Evolutionary conservation across 2,888 invertebrate species (phyloP).

Genomic region (Athetis lepigone): DNA sequence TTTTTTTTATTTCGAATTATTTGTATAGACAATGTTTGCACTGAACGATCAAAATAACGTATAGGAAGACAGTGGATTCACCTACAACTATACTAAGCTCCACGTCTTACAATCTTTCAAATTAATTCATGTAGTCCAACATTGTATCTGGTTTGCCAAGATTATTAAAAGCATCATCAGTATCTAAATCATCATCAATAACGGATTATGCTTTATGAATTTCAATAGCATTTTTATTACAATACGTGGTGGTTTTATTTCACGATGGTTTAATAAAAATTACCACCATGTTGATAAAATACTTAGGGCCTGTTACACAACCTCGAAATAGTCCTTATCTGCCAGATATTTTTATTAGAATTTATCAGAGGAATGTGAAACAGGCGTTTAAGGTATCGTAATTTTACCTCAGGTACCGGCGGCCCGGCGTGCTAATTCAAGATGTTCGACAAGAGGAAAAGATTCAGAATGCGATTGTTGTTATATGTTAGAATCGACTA

Average conservation of each 20-base stretch:
- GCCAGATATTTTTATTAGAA: too few relatives aligned
- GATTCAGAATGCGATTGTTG: slow-evolving; percentile 54
- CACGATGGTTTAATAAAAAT: slow-evolving; percentile 46
- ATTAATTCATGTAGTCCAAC: neutral
- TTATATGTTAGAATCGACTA: slow-evolving; percentile 32
- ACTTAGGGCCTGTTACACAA: too few relatives aligned
- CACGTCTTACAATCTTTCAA: slow-evolving; percentile 36
- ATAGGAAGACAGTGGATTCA: too few relatives aligned
- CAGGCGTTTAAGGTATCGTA: slow-evolving; percentile 26
- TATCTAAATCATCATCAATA: slow-evolving; percentile 5
- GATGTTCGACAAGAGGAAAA: slow-evolving; percentile 15
- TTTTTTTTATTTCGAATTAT: too few relatives aligned
- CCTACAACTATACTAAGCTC: too few relatives aligned
- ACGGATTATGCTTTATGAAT: slow-evolving; percentile 2
- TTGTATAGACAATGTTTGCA: slow-evolving; percentile 73
- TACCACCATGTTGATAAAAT: slow-evolving; percentile 69
- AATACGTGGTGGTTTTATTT: slow-evolving; percentile 77
- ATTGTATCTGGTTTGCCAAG: neutral
- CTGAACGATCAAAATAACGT: slow-evolving; percentile 77
- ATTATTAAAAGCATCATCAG: slow-evolving; percentile 33
- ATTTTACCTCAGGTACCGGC: slow-evolving; percentile 69
- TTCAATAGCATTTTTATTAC: slow-evolving; percentile 29
- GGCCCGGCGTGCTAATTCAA: slow-evolving; percentile 41
- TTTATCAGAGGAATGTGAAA: too few relatives aligned
- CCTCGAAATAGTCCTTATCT: too few relatives aligned